phyloP scores from a whole-genome alignment of 1,140 invertebrate species.

The Thalassaphorura encarpata region DNA sequence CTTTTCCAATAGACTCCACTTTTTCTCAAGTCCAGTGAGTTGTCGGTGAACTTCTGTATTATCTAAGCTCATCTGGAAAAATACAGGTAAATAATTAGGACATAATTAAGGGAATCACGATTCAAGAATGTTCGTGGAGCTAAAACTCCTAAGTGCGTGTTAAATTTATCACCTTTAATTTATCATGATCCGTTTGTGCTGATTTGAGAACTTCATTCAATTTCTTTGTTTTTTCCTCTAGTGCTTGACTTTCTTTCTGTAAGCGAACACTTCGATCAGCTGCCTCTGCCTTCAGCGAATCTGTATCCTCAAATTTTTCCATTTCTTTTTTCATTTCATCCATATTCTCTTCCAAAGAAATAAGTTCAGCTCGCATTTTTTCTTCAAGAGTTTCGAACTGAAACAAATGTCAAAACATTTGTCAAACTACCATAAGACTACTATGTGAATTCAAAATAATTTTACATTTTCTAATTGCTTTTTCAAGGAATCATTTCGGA shows the following conservation, averaged over 20 bases:
- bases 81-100: no score
- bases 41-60: conserved; percentile 58
- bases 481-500: conserved; percentile 30
- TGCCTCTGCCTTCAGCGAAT: conserved; percentile 40
- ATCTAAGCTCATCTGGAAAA: conserved; percentile 47
- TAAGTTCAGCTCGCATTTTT: conserved; percentile 46
- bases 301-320: conserved; percentile 41
- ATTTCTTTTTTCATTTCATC: conserved; percentile 44
- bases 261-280: conserved; percentile 43
- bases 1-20: conserved; percentile 53
- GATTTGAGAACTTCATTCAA: conserved; percentile 33
- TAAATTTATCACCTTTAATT: conserved; percentile 33
- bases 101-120: no score
- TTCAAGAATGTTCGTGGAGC: background rate
- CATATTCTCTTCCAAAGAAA: conserved; percentile 42
- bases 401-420: conserved; percentile 1
- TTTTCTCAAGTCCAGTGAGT: conserved; percentile 52
- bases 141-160: background rate
- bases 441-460: background rate
- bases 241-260: conserved; percentile 40
- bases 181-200: conserved; percentile 33
- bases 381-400: conserved; percentile 47
- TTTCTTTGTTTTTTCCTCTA: conserved; percentile 37
- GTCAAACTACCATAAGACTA: background rate
- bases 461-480: conserved; percentile 37